These are phyloP conservation scores for Tenthredo amoena DNA, from an alignment of 2,888 invertebrate species.

Conservation along the genomic window DNA sequence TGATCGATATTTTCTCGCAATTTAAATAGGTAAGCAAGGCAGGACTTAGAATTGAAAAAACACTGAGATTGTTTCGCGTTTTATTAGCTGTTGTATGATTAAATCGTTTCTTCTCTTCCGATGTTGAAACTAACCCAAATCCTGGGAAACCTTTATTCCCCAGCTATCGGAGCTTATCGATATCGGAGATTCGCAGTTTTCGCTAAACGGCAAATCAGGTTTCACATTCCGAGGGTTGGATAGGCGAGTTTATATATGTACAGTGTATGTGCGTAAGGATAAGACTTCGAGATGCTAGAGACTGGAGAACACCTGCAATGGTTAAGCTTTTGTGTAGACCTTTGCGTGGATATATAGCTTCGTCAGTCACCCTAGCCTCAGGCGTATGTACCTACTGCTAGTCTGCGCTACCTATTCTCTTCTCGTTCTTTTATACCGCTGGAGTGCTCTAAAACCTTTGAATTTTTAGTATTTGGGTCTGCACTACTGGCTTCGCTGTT, in stretches of 20 bases:
- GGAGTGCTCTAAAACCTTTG: conserved; percentile 45
- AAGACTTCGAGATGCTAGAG: not conserved
- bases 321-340: conserved; percentile 7
- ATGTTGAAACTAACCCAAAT: not conserved
- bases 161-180: not conserved
- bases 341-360: not conserved
- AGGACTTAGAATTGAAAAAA: not conserved
- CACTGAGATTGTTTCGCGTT: not conserved
- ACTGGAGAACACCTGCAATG: conserved; percentile 28
- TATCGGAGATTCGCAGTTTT: not conserved
- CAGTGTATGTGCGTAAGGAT: not conserved
- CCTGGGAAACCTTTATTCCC: not conserved
- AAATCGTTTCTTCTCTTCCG: not conserved
- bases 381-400: conserved; percentile 32
- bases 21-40: not conserved
- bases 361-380: conserved; percentile 38
- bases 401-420: conserved; percentile 44
- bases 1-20: not conserved
- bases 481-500: conserved; percentile 34
- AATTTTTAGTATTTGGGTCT: conserved; percentile 40
- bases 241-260: not conserved
- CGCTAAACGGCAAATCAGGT: not conserved
- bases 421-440: conserved; percentile 41
- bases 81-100: not conserved
- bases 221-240: not conserved